These are phyloP conservation scores for Drosophila eohydei DNA, from an alignment of 2,888 invertebrate species.

Conservation along the genomic window DNA sequence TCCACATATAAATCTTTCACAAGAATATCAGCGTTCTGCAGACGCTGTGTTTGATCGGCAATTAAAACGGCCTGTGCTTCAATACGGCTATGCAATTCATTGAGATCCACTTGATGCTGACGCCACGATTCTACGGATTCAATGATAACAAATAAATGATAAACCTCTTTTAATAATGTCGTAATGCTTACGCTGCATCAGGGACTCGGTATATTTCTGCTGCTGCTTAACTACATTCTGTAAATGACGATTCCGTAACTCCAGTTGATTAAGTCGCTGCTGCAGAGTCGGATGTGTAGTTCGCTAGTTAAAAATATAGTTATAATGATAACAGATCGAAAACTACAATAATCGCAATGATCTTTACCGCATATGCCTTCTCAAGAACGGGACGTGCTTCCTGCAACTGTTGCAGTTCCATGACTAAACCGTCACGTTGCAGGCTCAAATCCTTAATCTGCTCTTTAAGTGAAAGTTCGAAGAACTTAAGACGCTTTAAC, in stretches of 20 bases:
- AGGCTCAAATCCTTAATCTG: conserved; percentile 84
- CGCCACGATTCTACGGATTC: conserved; percentile 83
- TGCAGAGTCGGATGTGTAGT: conserved; percentile 84
- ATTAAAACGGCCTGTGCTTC: conserved; percentile 85
- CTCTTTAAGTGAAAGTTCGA: conserved; percentile 84
- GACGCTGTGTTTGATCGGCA: conserved; percentile 87
- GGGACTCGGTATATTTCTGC: conserved; percentile 88
- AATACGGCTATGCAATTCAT: conserved; percentile 86
- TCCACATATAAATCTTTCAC: conserved; percentile 94
- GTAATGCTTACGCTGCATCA: conserved; percentile 87
- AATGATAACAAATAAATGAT: not conserved
- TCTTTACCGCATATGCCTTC: conserved; percentile 84
- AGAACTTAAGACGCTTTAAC: conserved; percentile 83
- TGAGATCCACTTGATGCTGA: conserved; percentile 85
- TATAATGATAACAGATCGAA: not conserved
- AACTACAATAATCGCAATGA: conserved; percentile 6
- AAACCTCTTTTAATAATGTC: no score
- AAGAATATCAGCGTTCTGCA: conserved; percentile 90
- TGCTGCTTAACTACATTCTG: conserved; percentile 88
- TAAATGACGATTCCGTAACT: conserved; percentile 88
- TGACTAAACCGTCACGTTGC: conserved; percentile 84
- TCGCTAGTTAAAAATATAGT: conserved; percentile 65
- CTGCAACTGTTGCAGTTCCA: conserved; percentile 85
- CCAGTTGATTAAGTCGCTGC: conserved; percentile 86
- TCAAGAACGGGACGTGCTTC: conserved; percentile 85